Conservation (phyloP, 2,113 vertebrate genomes). For the Urocitellus parryii region DNA sequence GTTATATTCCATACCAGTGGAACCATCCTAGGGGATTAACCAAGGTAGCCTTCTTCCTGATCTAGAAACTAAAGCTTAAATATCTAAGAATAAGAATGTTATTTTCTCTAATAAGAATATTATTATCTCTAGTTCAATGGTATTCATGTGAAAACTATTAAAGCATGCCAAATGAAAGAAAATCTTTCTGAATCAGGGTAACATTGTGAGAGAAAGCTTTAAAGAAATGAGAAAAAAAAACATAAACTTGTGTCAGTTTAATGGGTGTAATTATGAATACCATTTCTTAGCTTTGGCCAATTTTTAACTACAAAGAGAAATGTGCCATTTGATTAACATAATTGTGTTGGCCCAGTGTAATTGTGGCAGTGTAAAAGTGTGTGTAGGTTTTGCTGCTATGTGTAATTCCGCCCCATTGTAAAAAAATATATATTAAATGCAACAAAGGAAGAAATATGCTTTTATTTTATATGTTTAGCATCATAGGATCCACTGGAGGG, state of each 20-base stretch:
- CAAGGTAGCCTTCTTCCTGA: neutral
- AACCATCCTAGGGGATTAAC: neutral
- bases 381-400: neutral
- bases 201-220: neutral
- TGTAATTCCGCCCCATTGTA: neutral
- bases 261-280: neutral
- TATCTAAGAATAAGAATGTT: neutral
- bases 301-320: conserved; percentile 49
- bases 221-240: conserved; percentile 38
- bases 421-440: neutral
- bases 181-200: conserved; percentile 1
- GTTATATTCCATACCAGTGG: neutral
- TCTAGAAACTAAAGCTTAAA: neutral
- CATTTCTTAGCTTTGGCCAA: neutral
- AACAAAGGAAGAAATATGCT: neutral
- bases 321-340: neutral
- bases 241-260: neutral
- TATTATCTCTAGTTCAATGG: neutral
- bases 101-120: too few relatives aligned
- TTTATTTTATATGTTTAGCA: neutral
- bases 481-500: neutral
- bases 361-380: neutral
- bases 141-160: neutral
- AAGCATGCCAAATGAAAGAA: conserved; percentile 26
- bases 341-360: neutral